Evolutionary conservation across 2,888 invertebrate species (phyloP).

Genomic region (Heliconius aoede): DNA sequence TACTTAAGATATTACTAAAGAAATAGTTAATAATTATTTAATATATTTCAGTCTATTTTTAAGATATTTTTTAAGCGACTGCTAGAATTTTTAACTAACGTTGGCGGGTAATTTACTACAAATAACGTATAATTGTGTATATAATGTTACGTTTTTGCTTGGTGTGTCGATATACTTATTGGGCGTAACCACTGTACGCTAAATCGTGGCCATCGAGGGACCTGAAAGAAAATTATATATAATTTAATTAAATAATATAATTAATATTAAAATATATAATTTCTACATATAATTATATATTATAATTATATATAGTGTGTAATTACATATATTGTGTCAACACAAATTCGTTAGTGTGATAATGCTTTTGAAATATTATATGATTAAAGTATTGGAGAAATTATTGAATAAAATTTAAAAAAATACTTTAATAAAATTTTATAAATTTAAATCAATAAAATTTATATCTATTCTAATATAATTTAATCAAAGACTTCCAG

Average conservation of each 20-base stretch:
- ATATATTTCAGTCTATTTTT: constrained; percentile 22
- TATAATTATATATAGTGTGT: too few species aligned
- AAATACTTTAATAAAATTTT: too few species aligned
- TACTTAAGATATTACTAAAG: constrained; percentile 15
- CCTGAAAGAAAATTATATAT: constrained; percentile 63
- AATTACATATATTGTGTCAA: too few species aligned
- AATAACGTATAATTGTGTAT: constrained; percentile 43
- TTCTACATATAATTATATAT: too few species aligned
- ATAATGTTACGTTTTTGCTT: constrained; percentile 45
- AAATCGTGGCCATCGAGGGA: constrained; percentile 82
- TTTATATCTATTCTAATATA: too few species aligned
- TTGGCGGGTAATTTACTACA: constrained; percentile 47
- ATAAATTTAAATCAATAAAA: too few species aligned
- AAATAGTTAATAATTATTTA: not conserved
- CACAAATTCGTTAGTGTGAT: too few species aligned
- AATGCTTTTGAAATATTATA: too few species aligned
- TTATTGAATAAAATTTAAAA: not conserved
- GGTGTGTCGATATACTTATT: constrained; percentile 67
- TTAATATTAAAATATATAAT: too few species aligned
- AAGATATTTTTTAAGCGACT: constrained; percentile 37
- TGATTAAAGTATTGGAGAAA: not conserved
- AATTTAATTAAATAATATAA: too few species aligned
- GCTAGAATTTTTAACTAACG: constrained; percentile 38
- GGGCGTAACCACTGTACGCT: constrained; percentile 85
- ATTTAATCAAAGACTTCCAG: too few species aligned